Base-by-base conservation (phyloP, 2,797 vertebrate genomes). In the Thripadectes ignobilis region DNA sequence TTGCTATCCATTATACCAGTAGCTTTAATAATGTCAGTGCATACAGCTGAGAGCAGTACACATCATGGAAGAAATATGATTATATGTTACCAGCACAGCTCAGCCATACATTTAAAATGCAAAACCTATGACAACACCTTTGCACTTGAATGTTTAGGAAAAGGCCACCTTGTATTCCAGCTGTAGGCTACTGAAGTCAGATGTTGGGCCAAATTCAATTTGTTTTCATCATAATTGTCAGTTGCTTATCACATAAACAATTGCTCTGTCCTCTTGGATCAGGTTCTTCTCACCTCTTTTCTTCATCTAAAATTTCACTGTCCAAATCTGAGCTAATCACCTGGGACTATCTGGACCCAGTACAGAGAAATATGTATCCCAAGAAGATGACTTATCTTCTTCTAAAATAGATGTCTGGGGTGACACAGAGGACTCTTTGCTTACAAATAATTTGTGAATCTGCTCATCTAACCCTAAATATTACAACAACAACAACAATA, bases 1-100 rank as follows among this genome's bases (percentile, higher is more conserved):
- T 54, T 90, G 77, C 88, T 58, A 76, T 92, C 92, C 67, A 51
- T 96, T 94, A 82, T 78, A 62, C 15, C n/a, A 48, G 73, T 14
- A 68, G 32, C 68, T 90, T 88, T 83, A 78, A 75, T 73, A 93
- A 81, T 74, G 80, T 85, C 69, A 52, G 8, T 36, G 39, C 0
- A 1, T 48, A 84, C 34, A 77, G n/a, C 82, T 83, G 68, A 80
- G 41, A 79, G 49, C n/a, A 13, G 30, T 48, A 72, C 38, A n/a
- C 0, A 0, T 68, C 51, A 7, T 66, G n/a, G 30, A 75, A 89
- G 74, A 93, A 87, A 93, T 67, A 89, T 59, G 65, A 18, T 74
- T 88, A 19, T 66, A 43, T 62, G 48, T 90, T 73, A 67, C 72
- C 43, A 78, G 71, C 54, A 24, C 49, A 78, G 46, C n/a, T 86